Evolutionary conservation across 2,888 invertebrate genomes (phyloP), one percentile per base, ranked within the genome.

Genomic region (Synergus gifuensis): DNA sequence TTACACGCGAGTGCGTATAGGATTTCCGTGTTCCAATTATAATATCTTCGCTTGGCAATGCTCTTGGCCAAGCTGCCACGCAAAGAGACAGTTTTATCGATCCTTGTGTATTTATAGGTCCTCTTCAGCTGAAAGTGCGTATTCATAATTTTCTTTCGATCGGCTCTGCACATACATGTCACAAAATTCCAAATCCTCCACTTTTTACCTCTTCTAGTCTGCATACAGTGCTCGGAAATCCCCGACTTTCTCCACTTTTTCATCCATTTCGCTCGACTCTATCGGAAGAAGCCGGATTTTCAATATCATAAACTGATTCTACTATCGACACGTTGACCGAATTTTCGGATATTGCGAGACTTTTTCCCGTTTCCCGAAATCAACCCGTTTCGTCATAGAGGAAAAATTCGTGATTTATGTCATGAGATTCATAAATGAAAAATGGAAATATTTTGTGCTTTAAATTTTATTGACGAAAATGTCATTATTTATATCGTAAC

Each of bases 271-370:
- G 18, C 16, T 44, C 49, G 22, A 49, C 28, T 62, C 62, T 69
- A 69, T 69, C 14, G 16, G 28, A 69, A 69, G 46, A 28, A 28
- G 28, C 28, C 69, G 49, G 49, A 28, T 46, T 69, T 49, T 69
- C 69, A 69, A 49, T 69, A 69, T 69, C 69, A 69, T 69, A 69
- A 69, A 69, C 69, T 69, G 66, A 66, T 66, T 66, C 42, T 66
- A 66, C 42, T 18, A 3, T 49, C 28, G 69, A 49, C 49, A 69
- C 69, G 22, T 46, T 69, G 69, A 46, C 49, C 69, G 69, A 69
- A 36, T 49, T 69, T 69, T 69, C 28, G 28, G 28, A 46, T 69
- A 69, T 69, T 69, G 69, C 22, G 49, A 28, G 49, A 28, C 22
- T 42, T 67, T 67, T 46, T 42, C 40, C 18, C 46, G 46, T 69